Conservation (phyloP, 2,113 vertebrate genomes). For the Cephalopterus ornatus region DNA sequence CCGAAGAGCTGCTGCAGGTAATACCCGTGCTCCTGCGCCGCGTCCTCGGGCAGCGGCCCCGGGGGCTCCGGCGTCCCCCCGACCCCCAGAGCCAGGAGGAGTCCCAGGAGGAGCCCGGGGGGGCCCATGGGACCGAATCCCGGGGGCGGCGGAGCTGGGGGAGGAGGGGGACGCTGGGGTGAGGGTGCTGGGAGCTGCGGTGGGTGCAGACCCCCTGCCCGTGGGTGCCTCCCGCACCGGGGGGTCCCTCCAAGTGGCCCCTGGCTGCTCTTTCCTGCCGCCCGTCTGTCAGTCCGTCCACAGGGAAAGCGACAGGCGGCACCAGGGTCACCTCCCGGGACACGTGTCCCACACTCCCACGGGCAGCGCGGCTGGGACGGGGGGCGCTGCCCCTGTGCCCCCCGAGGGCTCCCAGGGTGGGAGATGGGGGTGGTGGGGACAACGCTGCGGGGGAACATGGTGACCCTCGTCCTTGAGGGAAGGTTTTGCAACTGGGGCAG, state of each 20-base stretch:
- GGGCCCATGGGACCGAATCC: not conserved
- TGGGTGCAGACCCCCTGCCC: not conserved
- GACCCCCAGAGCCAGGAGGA: not conserved
- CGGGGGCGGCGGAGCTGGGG: not conserved
- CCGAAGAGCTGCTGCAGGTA: conserved; percentile 81
- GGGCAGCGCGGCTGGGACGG: not conserved
- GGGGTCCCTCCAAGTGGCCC: not conserved
- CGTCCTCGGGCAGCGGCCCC: conserved; percentile 40
- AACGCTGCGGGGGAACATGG: too few species aligned
- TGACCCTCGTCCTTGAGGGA: too few species aligned
- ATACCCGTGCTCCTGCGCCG: conserved; percentile 75
- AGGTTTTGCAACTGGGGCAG: too few species aligned
- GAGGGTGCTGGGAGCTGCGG: not conserved
- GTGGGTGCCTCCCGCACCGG: not conserved
- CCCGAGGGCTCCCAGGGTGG: too few species aligned
- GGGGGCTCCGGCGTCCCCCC: not conserved
- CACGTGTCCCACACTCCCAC: not conserved
- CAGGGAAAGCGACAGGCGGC: not conserved
- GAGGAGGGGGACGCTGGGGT: fast-evolving
- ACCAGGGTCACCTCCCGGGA: not conserved
- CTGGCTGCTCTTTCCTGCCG: not conserved
- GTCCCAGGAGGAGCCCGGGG: not conserved
- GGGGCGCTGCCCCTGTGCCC: not conserved
- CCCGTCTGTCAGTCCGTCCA: not conserved
- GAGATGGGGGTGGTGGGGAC: too few species aligned